A percentile compares a stretch with the other conserved stretches of the same genome.
These are phyloP conservation scores for Oasisia sp. DNA, from an alignment of 2,888 invertebrate species.

Conservation along the genomic window DNA sequence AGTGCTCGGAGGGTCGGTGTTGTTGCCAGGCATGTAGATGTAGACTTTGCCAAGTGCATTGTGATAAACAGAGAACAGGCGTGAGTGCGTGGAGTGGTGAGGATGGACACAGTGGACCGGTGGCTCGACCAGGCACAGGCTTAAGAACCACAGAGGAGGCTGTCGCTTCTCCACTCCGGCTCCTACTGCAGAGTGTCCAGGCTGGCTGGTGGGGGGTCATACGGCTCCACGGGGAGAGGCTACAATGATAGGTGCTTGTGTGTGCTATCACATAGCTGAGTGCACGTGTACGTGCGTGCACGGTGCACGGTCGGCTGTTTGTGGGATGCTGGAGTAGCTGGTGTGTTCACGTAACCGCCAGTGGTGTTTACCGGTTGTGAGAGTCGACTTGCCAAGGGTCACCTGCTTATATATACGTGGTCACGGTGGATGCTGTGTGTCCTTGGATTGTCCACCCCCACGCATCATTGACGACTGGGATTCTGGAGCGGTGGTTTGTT, in stretches of 20 bases:
- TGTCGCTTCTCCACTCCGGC: not conserved
- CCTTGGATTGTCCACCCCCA: too few species aligned
- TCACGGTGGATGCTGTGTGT: too few species aligned
- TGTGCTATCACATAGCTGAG: not conserved
- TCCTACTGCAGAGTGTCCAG: not conserved
- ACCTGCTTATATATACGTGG: too few species aligned
- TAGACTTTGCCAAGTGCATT: constrained; percentile 17
- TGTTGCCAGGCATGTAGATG: not conserved
- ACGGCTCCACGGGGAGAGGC: not conserved
- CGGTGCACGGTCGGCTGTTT: not conserved
- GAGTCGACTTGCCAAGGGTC: too few species aligned
- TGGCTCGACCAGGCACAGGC: not conserved
- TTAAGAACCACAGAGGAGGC: not conserved
- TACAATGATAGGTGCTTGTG: not conserved
- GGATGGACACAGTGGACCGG: not conserved
- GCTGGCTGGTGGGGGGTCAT: not conserved
- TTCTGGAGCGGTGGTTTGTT: not conserved
- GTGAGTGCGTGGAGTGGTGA: not conserved
- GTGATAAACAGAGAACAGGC: constrained; percentile 13
- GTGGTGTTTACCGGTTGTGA: not conserved
- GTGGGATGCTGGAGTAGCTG: not conserved
- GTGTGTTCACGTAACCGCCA: not conserved
- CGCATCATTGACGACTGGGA: too few species aligned
- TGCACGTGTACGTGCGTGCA: not conserved
- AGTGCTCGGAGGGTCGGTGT: not conserved